Percentiles rank a stretch among this genome's conserved stretches.
These are phyloP conservation scores for Thripadectes ignobilis DNA, from an alignment of 2,797 vertebrate species.

Conservation along the genomic window DNA sequence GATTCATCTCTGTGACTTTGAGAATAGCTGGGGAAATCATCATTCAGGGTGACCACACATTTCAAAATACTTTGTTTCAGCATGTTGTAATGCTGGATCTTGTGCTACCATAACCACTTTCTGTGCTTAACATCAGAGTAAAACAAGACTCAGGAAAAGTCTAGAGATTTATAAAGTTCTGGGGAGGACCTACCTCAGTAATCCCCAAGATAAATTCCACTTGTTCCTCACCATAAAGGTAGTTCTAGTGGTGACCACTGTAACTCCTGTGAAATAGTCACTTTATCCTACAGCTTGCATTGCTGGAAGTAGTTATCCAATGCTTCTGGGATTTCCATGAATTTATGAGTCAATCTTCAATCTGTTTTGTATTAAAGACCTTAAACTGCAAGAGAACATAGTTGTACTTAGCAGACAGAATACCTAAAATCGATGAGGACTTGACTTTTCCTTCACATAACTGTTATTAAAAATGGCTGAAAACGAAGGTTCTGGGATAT, in stretches of 20 bases:
- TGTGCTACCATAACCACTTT: not conserved
- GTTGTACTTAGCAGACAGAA: not conserved
- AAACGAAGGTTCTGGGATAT: not conserved
- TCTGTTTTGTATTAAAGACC: not conserved
- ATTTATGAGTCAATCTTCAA: not conserved
- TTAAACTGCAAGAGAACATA: not conserved
- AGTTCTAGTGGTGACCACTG: not conserved
- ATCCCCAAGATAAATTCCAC: not conserved
- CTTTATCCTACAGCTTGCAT: not conserved
- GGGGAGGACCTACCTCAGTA: not conserved
- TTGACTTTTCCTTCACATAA: not conserved
- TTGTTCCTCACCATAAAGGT: not conserved
- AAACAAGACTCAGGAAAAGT: not conserved
- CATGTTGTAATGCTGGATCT: not conserved
- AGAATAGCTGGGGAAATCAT: not conserved
- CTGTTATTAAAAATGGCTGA: not conserved
- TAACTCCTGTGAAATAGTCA: not conserved
- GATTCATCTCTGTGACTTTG: not conserved
- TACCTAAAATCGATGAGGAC: not conserved
- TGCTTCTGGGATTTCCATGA: not conserved
- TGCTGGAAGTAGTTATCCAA: not conserved
- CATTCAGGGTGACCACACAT: not conserved
- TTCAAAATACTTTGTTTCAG: not conserved
- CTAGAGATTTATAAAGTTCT: not conserved
- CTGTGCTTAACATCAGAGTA: not conserved